Conservation (phyloP, 1,140 invertebrate genomes). For the Coenobita brevimanus region DNA sequence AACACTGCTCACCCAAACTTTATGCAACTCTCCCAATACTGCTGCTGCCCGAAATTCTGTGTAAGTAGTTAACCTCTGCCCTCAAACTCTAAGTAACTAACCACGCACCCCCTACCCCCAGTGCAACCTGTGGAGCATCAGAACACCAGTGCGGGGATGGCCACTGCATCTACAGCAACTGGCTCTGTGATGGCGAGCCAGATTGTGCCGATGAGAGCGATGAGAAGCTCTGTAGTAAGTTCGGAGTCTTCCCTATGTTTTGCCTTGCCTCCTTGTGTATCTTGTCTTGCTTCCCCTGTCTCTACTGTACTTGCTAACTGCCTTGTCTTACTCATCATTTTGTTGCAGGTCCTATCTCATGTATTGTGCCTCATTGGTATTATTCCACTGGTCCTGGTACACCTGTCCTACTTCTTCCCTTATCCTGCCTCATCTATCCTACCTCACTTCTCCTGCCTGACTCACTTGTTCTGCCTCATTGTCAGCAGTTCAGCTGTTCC, state of each 20-base stretch:
- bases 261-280: not conserved
- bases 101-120: slow-evolving; percentile 20
- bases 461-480: not conserved
- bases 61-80: too few relatives aligned
- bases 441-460: not conserved
- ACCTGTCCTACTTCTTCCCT: too few relatives aligned
- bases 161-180: slow-evolving; percentile 74
- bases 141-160: slow-evolving; percentile 66
- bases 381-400: too few relatives aligned
- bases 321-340: too few relatives aligned
- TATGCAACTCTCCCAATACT: too few relatives aligned
- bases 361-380: too few relatives aligned
- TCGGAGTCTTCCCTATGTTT: too few relatives aligned
- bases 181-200: slow-evolving; percentile 75
- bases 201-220: slow-evolving; percentile 74
- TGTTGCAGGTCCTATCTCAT: too few relatives aligned
- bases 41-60: too few relatives aligned
- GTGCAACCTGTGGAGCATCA: slow-evolving; percentile 24
- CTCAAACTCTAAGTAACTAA: too few relatives aligned
- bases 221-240: slow-evolving; percentile 70
- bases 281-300: not conserved
- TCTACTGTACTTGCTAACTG: too few relatives aligned
- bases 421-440: not conserved
- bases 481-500: not conserved
- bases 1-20: too few relatives aligned